Percentiles rank a stretch among this genome's conserved stretches.
phyloP scores from a whole-genome alignment of 2,113 vertebrate genomes.

The Gymnogyps californianus region DNA sequence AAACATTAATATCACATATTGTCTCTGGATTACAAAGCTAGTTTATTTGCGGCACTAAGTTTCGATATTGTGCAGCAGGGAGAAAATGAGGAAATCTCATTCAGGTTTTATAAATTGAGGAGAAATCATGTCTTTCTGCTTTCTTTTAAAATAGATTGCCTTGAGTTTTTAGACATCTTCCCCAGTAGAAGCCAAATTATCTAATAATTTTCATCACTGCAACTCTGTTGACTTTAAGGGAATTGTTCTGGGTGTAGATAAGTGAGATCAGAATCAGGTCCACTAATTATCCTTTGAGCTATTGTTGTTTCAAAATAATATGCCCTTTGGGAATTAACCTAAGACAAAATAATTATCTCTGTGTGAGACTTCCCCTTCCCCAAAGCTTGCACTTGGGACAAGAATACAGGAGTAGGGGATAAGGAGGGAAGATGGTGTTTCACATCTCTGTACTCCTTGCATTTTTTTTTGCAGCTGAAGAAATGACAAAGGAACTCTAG shows the following conservation, averaged over 20 bases:
- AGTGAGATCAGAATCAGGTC: neutral
- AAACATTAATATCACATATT: neutral
- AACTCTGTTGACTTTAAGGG: neutral
- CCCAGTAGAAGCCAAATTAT: neutral
- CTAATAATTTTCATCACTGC: neutral
- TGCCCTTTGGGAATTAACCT: neutral
- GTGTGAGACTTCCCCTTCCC: neutral
- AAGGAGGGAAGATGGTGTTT: neutral
- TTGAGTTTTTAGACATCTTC: neutral
- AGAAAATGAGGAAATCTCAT: neutral
- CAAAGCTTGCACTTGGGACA: neutral
- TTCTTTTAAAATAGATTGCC: neutral
- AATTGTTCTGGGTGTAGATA: neutral
- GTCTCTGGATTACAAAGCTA: neutral
- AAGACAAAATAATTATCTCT: neutral
- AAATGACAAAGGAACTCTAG: neutral
- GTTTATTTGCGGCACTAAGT: neutral
- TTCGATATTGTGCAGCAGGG: neutral
- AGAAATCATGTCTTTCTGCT: neutral
- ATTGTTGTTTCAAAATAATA: neutral
- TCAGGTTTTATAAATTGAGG: neutral
- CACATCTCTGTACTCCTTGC: neutral
- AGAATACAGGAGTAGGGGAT: neutral
- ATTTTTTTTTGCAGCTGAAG: neutral
- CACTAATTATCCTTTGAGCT: neutral